Evolutionary conservation across 2,888 invertebrate genomes (phyloP).

Genomic region (Drosophila birchii): DNA sequence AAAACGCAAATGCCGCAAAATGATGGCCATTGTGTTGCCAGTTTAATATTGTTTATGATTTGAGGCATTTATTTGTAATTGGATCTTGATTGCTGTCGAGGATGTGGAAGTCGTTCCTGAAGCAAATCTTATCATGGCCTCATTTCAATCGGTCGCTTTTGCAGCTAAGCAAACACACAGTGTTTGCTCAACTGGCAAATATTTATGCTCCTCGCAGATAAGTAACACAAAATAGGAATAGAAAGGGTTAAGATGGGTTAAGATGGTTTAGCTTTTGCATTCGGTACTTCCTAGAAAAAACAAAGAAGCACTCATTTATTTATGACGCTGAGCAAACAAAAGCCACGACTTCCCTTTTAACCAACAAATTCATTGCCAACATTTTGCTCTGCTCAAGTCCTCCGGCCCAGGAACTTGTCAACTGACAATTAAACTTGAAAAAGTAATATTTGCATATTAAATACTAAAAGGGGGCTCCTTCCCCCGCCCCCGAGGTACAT

Average conservation of each 20-base stretch:
- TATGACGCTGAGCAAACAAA: background rate
- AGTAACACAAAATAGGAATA: conserved; percentile 2
- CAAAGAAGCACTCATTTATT: conserved; percentile 19
- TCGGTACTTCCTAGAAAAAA: background rate
- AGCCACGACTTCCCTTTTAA: background rate
- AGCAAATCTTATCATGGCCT: conserved; percentile 52
- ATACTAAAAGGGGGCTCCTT: background rate
- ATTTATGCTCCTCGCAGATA: conserved; percentile 20
- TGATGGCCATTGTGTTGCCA: conserved; percentile 44
- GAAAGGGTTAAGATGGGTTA: background rate
- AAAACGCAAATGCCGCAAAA: conserved; percentile 38
- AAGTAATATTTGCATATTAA: conserved; percentile 40
- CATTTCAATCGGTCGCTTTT: conserved; percentile 22
- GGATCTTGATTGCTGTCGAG: conserved; percentile 54
- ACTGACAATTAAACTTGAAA: conserved; percentile 53
- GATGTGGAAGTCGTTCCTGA: conserved; percentile 7
- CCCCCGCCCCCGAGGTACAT: background rate
- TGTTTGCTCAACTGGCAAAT: conserved; percentile 31
- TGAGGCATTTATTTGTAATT: conserved; percentile 44
- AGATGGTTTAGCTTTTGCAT: background rate
- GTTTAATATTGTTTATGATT: conserved; percentile 23
- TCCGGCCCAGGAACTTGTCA: background rate
- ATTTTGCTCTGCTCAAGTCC: background rate
- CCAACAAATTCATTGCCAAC: conserved; percentile 21
- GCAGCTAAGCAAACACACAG: conserved; percentile 59